A percentile compares a stretch with the other conserved stretches of the same genome.
phyloP scores from a whole-genome alignment of 2,113 vertebrate species.

The human (Homo sapiens) region GRCh38 chr6:83873501-83874000 shows the following conservation, averaged over 20 bases:
- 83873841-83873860: neutral
- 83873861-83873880: neutral
- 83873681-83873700: neutral
- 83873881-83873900: neutral
- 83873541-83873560: conserved; percentile 29
- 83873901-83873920: neutral
- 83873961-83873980: neutral
- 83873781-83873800: neutral
- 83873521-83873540: neutral
- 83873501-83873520: too few relatives aligned
- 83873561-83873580: neutral
- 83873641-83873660: neutral
- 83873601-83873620: neutral
- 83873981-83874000: neutral
- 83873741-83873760: neutral
- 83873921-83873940: neutral
- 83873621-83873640: neutral
- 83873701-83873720: neutral
- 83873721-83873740: neutral
- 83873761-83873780: neutral
- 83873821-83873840: neutral
- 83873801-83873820: neutral
- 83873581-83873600: neutral
- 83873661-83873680: neutral
- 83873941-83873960: neutral